Evolutionary conservation across 1,140 invertebrate species (phyloP).

Genomic region (Hyles vespertilio): DNA sequence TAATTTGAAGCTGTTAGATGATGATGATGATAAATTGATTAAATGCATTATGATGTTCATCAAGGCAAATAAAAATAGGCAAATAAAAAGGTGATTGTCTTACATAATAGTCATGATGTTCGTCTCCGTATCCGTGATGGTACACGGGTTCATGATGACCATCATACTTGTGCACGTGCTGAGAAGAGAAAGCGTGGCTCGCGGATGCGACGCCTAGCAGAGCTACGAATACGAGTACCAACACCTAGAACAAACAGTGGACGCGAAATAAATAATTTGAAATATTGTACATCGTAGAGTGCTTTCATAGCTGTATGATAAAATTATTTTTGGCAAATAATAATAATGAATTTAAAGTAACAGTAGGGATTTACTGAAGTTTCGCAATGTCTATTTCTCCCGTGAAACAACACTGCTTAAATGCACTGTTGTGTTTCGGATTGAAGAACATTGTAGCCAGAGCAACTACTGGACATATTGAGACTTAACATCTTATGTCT

Average conservation of each 20-base stretch:
- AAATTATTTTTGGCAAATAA: not conserved
- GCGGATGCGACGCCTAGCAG: not conserved
- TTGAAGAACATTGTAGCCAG: too few relatives aligned
- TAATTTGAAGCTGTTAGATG: not conserved
- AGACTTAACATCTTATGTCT: too few relatives aligned
- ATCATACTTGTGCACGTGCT: conserved; percentile 43
- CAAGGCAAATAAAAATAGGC: not conserved
- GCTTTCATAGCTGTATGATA: too few relatives aligned
- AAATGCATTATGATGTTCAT: not conserved
- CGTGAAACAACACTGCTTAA: too few relatives aligned
- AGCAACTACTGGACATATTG: too few relatives aligned
- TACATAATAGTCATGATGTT: conserved; percentile 22
- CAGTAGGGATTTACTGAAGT: not conserved
- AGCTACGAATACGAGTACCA: not conserved
- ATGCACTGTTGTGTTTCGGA: too few relatives aligned
- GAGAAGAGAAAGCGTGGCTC: conserved; percentile 29
- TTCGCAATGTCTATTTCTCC: too few relatives aligned
- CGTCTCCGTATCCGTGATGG: conserved; percentile 18
- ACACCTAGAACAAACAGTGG: not conserved
- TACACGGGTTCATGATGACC: conserved; percentile 28
- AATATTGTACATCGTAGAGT: too few relatives aligned
- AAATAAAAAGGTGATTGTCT: conserved; percentile 2
- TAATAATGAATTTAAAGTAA: not conserved
- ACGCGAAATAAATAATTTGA: too few relatives aligned
- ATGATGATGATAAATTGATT: not conserved